Conservation (phyloP, 1,140 invertebrate genomes). For the Octopus bimaculoides region DNA sequence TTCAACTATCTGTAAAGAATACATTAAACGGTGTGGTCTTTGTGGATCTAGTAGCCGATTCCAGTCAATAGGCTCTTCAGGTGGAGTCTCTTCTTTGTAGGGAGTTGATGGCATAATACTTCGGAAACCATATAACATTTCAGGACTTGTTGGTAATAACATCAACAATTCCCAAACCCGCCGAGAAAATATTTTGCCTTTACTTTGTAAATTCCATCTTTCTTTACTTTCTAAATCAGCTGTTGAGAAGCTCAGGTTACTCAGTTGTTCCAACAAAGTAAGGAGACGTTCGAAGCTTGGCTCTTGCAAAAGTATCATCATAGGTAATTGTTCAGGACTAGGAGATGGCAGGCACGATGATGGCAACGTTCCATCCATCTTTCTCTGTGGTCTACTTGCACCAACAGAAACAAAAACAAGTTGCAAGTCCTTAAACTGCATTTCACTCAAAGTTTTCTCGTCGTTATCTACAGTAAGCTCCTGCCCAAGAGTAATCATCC, state of each 20-base stretch:
- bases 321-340: slow-evolving; percentile 77
- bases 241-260: slow-evolving; percentile 67
- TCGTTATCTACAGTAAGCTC: slow-evolving; percentile 91
- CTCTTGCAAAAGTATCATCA: slow-evolving; percentile 77
- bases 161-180: slow-evolving; percentile 88
- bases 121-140: slow-evolving; percentile 78
- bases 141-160: slow-evolving; percentile 83
- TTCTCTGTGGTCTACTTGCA: slow-evolving; percentile 72
- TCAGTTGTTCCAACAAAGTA: slow-evolving; percentile 82
- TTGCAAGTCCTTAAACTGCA: slow-evolving; percentile 85
- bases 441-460: slow-evolving; percentile 82
- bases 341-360: slow-evolving; percentile 64
- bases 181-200: slow-evolving; percentile 84
- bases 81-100: slow-evolving; percentile 5
- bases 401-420: slow-evolving; percentile 87
- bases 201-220: slow-evolving; percentile 74
- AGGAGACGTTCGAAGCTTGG: slow-evolving; percentile 89
- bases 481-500: slow-evolving; percentile 91
- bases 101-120: slow-evolving; percentile 41
- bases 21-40: slow-evolving; percentile 91
- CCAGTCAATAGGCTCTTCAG: slow-evolving; percentile 51
- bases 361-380: slow-evolving; percentile 52
- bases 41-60: slow-evolving; percentile 77
- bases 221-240: slow-evolving; percentile 60
- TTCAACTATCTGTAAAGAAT: slow-evolving; percentile 89